A percentile compares a stretch with the other conserved stretches of the same genome.
Conservation (phyloP, 2,797 vertebrate species). For the Sebastes matsubarae region DNA sequence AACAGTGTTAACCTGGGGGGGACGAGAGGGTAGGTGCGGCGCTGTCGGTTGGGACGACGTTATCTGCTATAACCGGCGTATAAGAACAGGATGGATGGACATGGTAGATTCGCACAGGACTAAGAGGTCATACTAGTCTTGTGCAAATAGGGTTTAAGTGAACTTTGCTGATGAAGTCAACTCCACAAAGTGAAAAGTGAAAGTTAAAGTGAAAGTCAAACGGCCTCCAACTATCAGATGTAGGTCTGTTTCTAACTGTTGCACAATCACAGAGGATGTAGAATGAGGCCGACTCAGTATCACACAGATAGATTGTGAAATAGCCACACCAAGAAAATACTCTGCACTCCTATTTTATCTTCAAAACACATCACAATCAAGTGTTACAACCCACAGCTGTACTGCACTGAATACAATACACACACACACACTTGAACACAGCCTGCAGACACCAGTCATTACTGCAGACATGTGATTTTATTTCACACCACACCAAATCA, state of each 20-base stretch:
- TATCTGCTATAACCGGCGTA: no score
- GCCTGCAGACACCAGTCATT: conserved; percentile 31
- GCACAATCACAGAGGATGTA: neutral
- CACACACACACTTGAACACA: conserved; percentile 1
- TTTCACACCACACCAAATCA: conserved; percentile 34
- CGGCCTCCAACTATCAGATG: neutral
- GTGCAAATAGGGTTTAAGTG: no score
- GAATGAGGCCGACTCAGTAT: neutral
- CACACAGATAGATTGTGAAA: neutral
- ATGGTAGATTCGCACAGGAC: no score
- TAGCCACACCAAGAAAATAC: neutral
- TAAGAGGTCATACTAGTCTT: no score
- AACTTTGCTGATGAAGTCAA: no score
- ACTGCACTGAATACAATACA: neutral
- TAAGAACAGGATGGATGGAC: no score
- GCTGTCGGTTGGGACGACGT: no score
- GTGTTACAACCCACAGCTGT: neutral
- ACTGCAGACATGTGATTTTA: conserved; percentile 38
- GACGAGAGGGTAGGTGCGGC: no score
- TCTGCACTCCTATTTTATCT: conserved; percentile 9
- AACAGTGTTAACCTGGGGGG: no score
- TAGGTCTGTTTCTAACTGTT: neutral
- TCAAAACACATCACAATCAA: neutral
- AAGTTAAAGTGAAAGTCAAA: no score
- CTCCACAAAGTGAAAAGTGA: no score